A percentile compares a stretch with the other conserved stretches of the same genome.
Evolutionary conservation across 2,113 vertebrate species (phyloP).

Genomic region (Bubo blakistoni): DNA sequence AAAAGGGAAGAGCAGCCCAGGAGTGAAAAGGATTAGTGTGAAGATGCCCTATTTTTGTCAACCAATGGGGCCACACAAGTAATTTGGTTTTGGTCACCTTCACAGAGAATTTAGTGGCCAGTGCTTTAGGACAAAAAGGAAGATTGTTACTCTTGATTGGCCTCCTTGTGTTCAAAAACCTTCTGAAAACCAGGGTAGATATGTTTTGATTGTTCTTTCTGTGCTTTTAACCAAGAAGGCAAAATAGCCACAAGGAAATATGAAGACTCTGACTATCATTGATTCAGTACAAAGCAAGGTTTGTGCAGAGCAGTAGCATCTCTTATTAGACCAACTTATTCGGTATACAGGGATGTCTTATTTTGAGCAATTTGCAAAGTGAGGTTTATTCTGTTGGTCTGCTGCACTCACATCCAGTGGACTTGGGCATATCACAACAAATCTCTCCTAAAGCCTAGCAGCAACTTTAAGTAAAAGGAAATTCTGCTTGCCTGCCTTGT

Average conservation of each 20-base stretch:
- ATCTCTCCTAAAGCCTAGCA: background rate
- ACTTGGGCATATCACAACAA: background rate
- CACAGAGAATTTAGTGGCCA: background rate
- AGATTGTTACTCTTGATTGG: background rate
- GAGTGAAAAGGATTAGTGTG: background rate
- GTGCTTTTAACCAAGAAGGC: background rate
- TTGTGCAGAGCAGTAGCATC: background rate
- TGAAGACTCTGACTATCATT: background rate
- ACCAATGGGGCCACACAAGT: background rate
- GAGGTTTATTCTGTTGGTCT: background rate
- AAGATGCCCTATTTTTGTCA: background rate
- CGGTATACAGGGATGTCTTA: background rate
- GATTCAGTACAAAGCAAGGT: background rate
- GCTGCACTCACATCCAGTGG: background rate
- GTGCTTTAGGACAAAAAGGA: background rate
- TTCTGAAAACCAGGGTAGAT: background rate
- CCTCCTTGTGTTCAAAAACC: background rate
- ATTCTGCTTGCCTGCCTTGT: background rate
- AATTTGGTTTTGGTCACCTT: background rate
- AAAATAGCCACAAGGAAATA: background rate
- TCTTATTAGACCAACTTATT: background rate
- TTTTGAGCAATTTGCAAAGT: background rate
- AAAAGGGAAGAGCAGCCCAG: background rate
- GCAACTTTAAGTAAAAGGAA: background rate
- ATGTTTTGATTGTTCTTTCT: background rate